A percentile compares a stretch with the other conserved stretches of the same genome.
phyloP scores from a whole-genome alignment of 2,113 vertebrate genomes.

The Pygoscelis adeliae region DNA sequence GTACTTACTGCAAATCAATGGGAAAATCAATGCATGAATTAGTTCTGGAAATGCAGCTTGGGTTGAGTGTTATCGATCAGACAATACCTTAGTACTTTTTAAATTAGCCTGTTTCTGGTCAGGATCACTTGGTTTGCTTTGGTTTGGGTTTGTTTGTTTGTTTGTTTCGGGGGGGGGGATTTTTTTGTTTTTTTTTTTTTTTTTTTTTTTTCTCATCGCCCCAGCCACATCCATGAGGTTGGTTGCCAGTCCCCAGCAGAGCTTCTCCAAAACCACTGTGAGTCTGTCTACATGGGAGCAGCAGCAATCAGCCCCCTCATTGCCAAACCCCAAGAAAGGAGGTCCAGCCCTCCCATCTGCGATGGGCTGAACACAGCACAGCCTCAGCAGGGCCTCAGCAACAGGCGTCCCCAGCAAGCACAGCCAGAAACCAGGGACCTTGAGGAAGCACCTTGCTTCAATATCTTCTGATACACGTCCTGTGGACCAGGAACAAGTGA shows the following conservation, averaged over 20 bases:
- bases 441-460: not conserved
- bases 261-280: not conserved
- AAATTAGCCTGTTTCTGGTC: not conserved
- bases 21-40: conserved; percentile 38
- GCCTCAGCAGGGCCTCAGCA: not conserved
- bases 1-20: conserved; percentile 37
- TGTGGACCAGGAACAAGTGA: not conserved
- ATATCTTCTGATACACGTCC: not conserved
- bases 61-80: not conserved
- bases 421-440: not conserved
- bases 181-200: too few species aligned
- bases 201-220: too few species aligned
- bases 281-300: not conserved
- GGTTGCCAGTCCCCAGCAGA: not conserved
- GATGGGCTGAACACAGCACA: rapidly evolving
- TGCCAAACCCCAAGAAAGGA: not conserved
- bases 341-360: not conserved
- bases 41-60: conserved; percentile 5
- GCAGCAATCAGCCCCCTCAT: not conserved
- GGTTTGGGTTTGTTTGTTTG: not conserved
- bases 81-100: not conserved
- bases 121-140: not conserved
- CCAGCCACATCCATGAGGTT: not conserved
- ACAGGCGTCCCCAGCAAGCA: not conserved
- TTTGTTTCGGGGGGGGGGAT: not conserved